Conservation (phyloP, 2,113 vertebrate genomes). For the Mystacornis crossleyi region DNA sequence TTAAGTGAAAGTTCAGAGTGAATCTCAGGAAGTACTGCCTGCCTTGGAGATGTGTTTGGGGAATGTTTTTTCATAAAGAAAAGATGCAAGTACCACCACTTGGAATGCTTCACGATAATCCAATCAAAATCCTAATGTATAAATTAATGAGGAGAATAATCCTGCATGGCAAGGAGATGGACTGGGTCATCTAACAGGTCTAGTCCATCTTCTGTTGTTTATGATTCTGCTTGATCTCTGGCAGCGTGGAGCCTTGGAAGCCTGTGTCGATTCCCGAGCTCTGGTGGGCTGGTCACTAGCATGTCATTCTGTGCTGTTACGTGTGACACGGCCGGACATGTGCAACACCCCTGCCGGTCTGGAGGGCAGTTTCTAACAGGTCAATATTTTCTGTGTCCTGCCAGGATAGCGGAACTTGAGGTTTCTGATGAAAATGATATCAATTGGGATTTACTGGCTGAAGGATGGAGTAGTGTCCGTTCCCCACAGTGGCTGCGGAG, state of each 20-base stretch:
- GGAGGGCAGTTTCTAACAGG: constrained; percentile 30
- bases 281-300: constrained; percentile 33
- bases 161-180: constrained; percentile 59
- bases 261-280: constrained; percentile 29
- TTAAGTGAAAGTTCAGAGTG: constrained; percentile 18
- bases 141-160: constrained; percentile 22
- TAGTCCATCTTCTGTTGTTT: constrained; percentile 56
- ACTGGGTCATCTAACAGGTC: constrained; percentile 30
- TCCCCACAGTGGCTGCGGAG: constrained; percentile 98
- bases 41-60: neutral
- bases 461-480: constrained; percentile 97
- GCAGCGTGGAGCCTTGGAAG: constrained; percentile 63
- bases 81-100: constrained; percentile 1
- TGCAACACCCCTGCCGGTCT: neutral
- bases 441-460: constrained; percentile 93
- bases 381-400: constrained; percentile 49
- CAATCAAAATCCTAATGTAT: neutral
- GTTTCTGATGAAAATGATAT: constrained; percentile 95
- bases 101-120: constrained; percentile 36
- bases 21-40: constrained; percentile 16
- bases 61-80: constrained; percentile 33
- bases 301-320: constrained; percentile 30
- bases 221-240: constrained; percentile 64
- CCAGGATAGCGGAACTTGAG: constrained; percentile 92
- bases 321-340: neutral